Evolutionary conservation across 2,113 vertebrate species (phyloP), one percentile per base, ranked within the genome.

Genomic region (Astur gentilis): DNA sequence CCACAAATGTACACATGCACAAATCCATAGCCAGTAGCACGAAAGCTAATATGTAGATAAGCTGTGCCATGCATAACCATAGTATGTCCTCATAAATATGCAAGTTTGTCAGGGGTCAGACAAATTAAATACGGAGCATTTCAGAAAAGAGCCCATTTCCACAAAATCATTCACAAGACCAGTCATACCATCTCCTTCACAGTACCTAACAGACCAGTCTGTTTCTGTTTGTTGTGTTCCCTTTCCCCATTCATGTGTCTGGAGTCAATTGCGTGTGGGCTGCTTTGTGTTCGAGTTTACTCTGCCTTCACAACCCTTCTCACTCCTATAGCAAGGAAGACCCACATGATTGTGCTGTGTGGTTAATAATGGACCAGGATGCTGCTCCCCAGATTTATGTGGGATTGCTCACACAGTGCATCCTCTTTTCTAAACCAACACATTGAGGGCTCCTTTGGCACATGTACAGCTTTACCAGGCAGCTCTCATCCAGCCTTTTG

Each of bases 371-470:
- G 38, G 10, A 16, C 14, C 21, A 62, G 64, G 49, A 40, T 34
- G 26, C 20, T 0, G 1, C 45, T 82, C 29, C 20, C 18, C 23
- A 38, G 44, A 22, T 22, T 42, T 84, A 8, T 18, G 2, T 38
- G 31, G 50, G 15, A 16, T 38, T 44, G 40, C 31, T 78, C 0
- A 1, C 0, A 0, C 34, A 40, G 40, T 2, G 0, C 1, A 0
- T 60, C 31, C 42, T 73, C 13, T 84, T 49, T 49, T 54, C 44
- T 60, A 38, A 82, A 45, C 13, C 17, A 57, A 14, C 20, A 29
- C 7, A 11, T 9, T 20, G 29, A 73, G 31, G 31, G 8, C 26
- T 66, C 4, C 20, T 69, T 36, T 90, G 34, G 12, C 36, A 85
- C 8, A 0, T 14, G 22, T 38, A 19, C 7, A 31, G 50, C 34